Conservation (phyloP, 2,113 vertebrate species). For the Tichodroma muraria region DNA sequence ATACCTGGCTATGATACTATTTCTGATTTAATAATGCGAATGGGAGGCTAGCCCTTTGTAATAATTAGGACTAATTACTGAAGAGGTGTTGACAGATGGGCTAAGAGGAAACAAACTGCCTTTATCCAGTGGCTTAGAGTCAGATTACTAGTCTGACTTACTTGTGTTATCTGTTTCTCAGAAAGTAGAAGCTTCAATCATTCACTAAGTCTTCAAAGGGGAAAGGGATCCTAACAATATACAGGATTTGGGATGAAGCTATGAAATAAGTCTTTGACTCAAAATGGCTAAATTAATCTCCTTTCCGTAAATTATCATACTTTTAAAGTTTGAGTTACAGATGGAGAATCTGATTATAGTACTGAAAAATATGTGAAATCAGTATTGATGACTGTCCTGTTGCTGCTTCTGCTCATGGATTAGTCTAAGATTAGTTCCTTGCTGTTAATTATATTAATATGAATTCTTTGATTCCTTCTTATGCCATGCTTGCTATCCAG, state of each 20-base stretch:
- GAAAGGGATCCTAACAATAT: conserved; percentile 73
- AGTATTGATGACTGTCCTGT: not conserved
- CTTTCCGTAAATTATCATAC: conserved; percentile 74
- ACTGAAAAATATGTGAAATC: not conserved
- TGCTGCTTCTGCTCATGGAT: not conserved
- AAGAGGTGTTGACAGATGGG: conserved; percentile 97
- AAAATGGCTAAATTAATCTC: conserved; percentile 72
- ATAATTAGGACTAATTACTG: conserved; percentile 99
- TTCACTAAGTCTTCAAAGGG: conserved; percentile 84
- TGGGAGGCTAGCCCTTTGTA: conserved; percentile 97
- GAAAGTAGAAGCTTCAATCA: conserved; percentile 88
- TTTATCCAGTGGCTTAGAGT: conserved; percentile 99
- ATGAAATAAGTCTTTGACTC: conserved; percentile 80
- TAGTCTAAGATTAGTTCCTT: not conserved
- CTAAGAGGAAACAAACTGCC: conserved; percentile 99
- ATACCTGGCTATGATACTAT: conserved; percentile 87
- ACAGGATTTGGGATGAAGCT: conserved; percentile 72
- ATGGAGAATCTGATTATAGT: conserved; percentile 51
- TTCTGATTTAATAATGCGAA: conserved; percentile 99
- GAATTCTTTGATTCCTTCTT: not conserved
- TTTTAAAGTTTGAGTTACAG: conserved; percentile 70
- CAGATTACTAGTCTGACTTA: conserved; percentile 97
- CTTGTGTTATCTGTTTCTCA: conserved; percentile 94
- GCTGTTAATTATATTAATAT: not conserved
- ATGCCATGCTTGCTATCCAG: not conserved